Evolutionary conservation across 2,888 invertebrate species (phyloP).

Genomic region (Formica aserva): DNA sequence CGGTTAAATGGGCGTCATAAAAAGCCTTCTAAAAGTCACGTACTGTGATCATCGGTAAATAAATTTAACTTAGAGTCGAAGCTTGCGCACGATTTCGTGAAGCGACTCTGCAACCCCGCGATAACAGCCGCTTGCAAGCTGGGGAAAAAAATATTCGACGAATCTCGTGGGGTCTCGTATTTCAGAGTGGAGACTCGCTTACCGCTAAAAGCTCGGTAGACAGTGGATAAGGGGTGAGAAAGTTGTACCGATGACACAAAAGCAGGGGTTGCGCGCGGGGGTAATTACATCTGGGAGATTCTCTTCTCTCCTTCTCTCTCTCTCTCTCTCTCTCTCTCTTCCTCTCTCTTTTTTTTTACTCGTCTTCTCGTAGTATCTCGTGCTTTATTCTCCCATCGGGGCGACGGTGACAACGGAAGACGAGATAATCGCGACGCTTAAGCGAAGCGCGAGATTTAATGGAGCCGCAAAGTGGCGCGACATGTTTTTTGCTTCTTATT

Average conservation of each 20-base stretch:
- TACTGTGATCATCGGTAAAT: not conserved
- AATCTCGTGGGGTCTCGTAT: constrained; percentile 58
- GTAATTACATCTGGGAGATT: constrained; percentile 65
- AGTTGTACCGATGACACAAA: constrained; percentile 44
- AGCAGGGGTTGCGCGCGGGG: not conserved
- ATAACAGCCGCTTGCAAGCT: constrained; percentile 1
- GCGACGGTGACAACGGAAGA: not conserved
- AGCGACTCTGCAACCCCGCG: not conserved
- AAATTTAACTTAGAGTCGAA: not conserved
- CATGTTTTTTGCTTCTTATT: not conserved
- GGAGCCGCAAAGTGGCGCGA: constrained; percentile 22
- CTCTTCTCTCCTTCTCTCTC: not conserved
- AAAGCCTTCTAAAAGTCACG: not conserved
- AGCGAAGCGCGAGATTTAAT: constrained; percentile 47
- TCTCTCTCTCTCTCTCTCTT: not conserved
- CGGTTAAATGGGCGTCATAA: not conserved
- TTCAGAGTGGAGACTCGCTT: constrained; percentile 57
- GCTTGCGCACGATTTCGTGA: not conserved
- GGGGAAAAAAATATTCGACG: constrained; percentile 34
- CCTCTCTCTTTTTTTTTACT: not conserved
- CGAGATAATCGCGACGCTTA: constrained; percentile 25
- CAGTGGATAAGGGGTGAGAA: constrained; percentile 58
- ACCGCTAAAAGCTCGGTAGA: constrained; percentile 62
- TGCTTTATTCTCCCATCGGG: not conserved
- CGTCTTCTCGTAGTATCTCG: not conserved